Base-by-base conservation (phyloP, 2,888 invertebrate species). In the Minunthozetes semirufus region DNA sequence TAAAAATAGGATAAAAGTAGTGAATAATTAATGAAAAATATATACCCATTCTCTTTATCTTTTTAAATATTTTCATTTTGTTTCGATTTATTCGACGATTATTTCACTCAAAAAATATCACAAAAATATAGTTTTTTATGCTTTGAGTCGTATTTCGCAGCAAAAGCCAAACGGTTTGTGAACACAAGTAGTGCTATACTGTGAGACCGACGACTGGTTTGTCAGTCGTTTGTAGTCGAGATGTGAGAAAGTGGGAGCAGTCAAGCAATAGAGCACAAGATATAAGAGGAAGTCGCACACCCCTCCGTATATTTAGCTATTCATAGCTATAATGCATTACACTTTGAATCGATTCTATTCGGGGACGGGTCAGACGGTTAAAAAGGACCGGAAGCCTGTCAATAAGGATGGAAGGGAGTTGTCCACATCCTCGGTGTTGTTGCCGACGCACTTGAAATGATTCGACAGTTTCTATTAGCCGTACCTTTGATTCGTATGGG, bases 341-440 rank as follows among this genome's bases (percentile, higher is more conserved):
- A 56, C 56, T 25, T 68, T 68, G 15, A 68, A 61, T 61, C 27
- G 33, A 27, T 33, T 13, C 19, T 63, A 63, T 17, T 68, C 11
- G 17, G 42, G 68, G 38, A 27, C 25, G 38, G 68, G 68, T 68
- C 68, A 68, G 68, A 68, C 38, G 22, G 42, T 68, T 59, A 63
- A 63, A 63, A 68, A 68, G 68, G 22, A 68, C 42, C 68, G 68
- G 68, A 68, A 68, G 68, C 42, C 19, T 33, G 19, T 68, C 68
- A 42, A 68, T 68, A 68, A 68, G 42, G 42, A 68, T 68, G 42
- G 68, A 68, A 68, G 68, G 68, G 68, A 68, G 68, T 68, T 68
- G 68, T 68, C 68, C 68, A 68, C 68, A 68, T 68, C 68, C 68
- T 22, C 22, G 68, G 38, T n/a, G 22, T 38, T 68, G 68, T 68